Evolutionary conservation across 2,797 vertebrate genomes (phyloP).

Genomic region (Lepus townsendii): DNA sequence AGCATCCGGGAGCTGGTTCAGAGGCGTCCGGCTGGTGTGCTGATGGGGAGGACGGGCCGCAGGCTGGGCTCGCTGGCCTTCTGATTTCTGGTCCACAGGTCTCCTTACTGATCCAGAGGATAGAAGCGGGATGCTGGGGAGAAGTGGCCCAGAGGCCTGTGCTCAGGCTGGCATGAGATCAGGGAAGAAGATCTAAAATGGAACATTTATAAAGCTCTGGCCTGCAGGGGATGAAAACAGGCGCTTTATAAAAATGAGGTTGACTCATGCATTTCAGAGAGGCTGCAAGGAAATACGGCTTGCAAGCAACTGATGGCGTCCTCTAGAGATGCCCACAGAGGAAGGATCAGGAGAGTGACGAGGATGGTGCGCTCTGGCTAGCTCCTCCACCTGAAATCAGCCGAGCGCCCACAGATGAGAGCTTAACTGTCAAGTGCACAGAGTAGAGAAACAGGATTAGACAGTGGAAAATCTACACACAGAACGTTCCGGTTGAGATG

Average conservation of each 20-base stretch:
- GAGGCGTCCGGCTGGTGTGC: not conserved
- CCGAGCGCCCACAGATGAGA: not conserved
- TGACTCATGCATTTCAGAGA: not conserved
- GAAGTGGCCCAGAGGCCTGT: not conserved
- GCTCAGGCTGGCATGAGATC: not conserved
- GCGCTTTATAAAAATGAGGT: not conserved
- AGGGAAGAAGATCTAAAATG: not conserved
- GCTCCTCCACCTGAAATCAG: not conserved
- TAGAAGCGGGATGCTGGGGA: not conserved
- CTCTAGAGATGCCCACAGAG: not conserved
- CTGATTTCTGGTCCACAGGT: not conserved
- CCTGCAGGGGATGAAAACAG: not conserved
- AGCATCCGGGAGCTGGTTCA: not conserved
- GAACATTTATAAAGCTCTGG: not conserved
- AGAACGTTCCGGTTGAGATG: not conserved
- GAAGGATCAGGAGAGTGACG: not conserved
- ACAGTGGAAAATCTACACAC: not conserved
- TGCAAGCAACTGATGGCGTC: accelerated
- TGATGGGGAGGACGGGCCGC: not conserved
- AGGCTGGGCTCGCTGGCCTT: not conserved
- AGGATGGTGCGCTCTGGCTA: accelerated
- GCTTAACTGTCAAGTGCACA: not conserved
- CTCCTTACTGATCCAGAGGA: not conserved
- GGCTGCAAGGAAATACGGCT: too few species aligned
- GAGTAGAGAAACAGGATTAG: not conserved